A percentile compares a stretch with the other conserved stretches of the same genome.
Evolutionary conservation across 2,113 vertebrate genomes (phyloP).

Genomic region (Pogona vitticeps): DNA sequence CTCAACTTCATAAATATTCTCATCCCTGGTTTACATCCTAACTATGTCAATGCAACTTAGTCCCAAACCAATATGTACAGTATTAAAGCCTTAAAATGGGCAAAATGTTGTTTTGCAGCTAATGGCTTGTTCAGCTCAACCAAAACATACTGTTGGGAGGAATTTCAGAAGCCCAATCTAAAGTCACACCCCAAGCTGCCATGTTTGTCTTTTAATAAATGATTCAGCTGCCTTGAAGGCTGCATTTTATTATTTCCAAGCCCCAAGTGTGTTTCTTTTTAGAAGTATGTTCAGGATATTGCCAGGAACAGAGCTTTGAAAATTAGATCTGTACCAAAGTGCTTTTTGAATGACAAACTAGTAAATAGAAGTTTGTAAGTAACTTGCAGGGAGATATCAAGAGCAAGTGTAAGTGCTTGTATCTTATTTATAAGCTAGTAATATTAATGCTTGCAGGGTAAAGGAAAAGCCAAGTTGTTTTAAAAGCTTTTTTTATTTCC

Average conservation of each 20-base stretch:
- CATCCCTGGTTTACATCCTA: neutral
- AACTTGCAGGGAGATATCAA: conserved; percentile 41
- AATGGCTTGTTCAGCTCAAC: conserved; percentile 36
- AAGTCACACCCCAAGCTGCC: conserved; percentile 3
- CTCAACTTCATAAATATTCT: neutral
- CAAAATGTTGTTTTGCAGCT: conserved; percentile 36
- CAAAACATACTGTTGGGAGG: conserved; percentile 8
- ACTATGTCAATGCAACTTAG: neutral
- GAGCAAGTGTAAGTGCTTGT: conserved; percentile 36
- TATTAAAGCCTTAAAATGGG: conserved; percentile 49
- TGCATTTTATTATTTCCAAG: conserved; percentile 20
- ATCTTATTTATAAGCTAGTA: conserved; percentile 52
- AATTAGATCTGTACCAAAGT: conserved; percentile 41
- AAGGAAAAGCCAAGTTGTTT: neutral
- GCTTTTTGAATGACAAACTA: conserved; percentile 19
- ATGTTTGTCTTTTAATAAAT: conserved; percentile 19
- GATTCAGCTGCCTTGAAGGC: conserved; percentile 9
- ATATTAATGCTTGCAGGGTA: conserved; percentile 16
- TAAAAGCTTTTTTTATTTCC: conserved; percentile 18
- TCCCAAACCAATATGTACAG: conserved; percentile 33
- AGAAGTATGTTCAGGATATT: neutral
- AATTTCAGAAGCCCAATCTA: neutral
- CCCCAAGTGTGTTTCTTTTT: neutral
- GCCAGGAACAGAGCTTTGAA: conserved; percentile 41
- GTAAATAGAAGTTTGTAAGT: conserved; percentile 15